These are phyloP conservation scores for Clytia hemisphaerica DNA, from an alignment of 30 jellyfish, hydroid and myxozoan species.

Conservation along the genomic window DNA sequence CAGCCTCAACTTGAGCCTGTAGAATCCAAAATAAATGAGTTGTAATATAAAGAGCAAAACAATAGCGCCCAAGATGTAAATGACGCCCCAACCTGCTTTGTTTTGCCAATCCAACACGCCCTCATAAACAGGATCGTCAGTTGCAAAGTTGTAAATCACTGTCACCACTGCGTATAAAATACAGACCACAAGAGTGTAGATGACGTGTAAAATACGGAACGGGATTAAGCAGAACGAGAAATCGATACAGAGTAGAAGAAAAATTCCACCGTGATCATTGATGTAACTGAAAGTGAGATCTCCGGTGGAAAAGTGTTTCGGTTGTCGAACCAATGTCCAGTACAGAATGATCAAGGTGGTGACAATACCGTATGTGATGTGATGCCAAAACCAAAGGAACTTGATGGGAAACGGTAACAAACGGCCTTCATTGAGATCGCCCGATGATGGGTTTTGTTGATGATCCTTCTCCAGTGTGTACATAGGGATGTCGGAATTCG, in stretches of 20 bases:
- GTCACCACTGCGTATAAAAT: background rate
- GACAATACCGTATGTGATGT: background rate
- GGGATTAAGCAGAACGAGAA: background rate
- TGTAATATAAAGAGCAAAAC: background rate
- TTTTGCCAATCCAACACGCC: slow-evolving; percentile 8
- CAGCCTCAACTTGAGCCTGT: background rate
- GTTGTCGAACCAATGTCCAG: slow-evolving; percentile 1
- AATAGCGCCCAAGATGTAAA: background rate
- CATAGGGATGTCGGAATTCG: background rate
- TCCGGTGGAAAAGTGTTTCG: background rate
- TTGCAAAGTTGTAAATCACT: background rate
- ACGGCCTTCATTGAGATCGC: no score
- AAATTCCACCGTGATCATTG: slow-evolving; percentile 1
- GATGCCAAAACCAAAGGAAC: background rate
- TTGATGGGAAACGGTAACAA: no score
- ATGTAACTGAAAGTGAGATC: background rate
- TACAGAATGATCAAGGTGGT: background rate
- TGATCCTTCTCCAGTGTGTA: background rate
- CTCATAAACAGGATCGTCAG: background rate
- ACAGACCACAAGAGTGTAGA: background rate
- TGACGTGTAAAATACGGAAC: background rate
- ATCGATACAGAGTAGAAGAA: background rate
- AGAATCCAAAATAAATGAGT: background rate
- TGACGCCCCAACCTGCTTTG: background rate
- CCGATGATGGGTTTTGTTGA: no score